Evolutionary conservation across 2,113 vertebrate genomes (phyloP), one percentile per base, ranked within the genome.

Genomic region (Tinamus guttatus): DNA sequence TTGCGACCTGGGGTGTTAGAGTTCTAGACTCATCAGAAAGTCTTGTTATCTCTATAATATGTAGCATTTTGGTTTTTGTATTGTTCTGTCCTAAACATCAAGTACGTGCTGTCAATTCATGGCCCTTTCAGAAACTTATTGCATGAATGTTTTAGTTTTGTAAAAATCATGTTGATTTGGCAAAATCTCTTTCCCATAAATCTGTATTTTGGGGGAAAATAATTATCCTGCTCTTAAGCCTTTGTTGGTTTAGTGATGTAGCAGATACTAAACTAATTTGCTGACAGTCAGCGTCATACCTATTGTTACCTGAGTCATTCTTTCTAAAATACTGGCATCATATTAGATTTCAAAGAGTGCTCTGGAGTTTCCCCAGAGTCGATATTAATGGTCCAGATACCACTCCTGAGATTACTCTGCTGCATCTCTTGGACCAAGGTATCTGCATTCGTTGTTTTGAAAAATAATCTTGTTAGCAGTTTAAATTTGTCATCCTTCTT

Each of bases 291-390:
- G 54, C 38, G 43, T 67, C 43, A 16, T 49, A 82, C 32, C 38
- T 83, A 9, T 54, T 85, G 79, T 85, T 68, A 17, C 41, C 87
- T 34, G 28, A 87, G 84, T 52, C 25, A 71, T 82, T 56, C 56
- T 75, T 89, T 79, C 43, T 58, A 27, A 64, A 79, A 58, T 49
- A 49, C 5, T 32, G 19, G 2, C 69, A 8, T 45, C 56, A 77
- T 63, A 4, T 32, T 60, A 15, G 34, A 41, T 94, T 82, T 65
- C 43, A 85, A 0, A 4, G 60, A 32, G 49, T 47, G 25, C 47
- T 77, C 65, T 49, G 24, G 30, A 43, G 79, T 12, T 76, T 40
- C 1, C 43, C 22, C 7, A 13, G 38, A 38, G 8, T 28, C 51
- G 63, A 38, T 21, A 20, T 7, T 19, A n/a, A 21, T 0, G 2